These are phyloP conservation scores for Eristalis intricaria DNA, from an alignment of 2,888 invertebrate species.

Conservation along the genomic window DNA sequence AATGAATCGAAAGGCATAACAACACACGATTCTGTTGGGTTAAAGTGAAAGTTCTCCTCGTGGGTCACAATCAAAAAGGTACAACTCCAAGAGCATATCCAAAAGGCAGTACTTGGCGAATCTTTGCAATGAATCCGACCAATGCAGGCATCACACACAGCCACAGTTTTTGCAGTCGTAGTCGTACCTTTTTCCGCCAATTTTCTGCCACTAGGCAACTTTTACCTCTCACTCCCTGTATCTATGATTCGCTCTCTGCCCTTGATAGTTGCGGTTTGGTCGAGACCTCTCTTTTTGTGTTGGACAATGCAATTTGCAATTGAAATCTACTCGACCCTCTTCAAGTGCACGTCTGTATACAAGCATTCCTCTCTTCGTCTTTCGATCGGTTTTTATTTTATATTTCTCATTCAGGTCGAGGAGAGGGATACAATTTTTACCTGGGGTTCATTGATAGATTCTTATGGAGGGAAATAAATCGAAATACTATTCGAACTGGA, in stretches of 20 bases:
- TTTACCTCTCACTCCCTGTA: slow-evolving; percentile 32
- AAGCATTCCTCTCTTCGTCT: not conserved
- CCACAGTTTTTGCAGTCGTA: slow-evolving; percentile 3
- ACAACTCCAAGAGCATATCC: not conserved
- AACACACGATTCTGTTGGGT: not conserved
- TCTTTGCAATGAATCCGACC: not conserved
- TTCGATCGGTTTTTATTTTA: not conserved
- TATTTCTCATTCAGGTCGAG: slow-evolving; percentile 34
- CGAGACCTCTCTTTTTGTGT: slow-evolving; percentile 16
- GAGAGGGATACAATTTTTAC: slow-evolving; percentile 31
- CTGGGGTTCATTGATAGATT: slow-evolving; percentile 61
- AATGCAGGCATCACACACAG: not conserved
- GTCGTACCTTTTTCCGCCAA: slow-evolving; percentile 36
- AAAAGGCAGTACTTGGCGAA: not conserved
- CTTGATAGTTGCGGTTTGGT: slow-evolving; percentile 25
- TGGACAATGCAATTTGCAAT: slow-evolving; percentile 65
- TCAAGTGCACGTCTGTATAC: slow-evolving; percentile 56
- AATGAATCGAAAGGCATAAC: slow-evolving; percentile 10
- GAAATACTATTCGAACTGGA: slow-evolving; percentile 33
- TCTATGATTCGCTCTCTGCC: not conserved
- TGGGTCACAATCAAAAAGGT: slow-evolving; percentile 48
- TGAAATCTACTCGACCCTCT: slow-evolving; percentile 63
- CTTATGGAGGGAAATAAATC: slow-evolving; percentile 57
- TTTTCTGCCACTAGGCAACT: slow-evolving; percentile 40
- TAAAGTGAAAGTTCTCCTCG: slow-evolving; percentile 67